phyloP scores from a whole-genome alignment of 2,888 invertebrate genomes.

The Amblyteles armatorius region DNA sequence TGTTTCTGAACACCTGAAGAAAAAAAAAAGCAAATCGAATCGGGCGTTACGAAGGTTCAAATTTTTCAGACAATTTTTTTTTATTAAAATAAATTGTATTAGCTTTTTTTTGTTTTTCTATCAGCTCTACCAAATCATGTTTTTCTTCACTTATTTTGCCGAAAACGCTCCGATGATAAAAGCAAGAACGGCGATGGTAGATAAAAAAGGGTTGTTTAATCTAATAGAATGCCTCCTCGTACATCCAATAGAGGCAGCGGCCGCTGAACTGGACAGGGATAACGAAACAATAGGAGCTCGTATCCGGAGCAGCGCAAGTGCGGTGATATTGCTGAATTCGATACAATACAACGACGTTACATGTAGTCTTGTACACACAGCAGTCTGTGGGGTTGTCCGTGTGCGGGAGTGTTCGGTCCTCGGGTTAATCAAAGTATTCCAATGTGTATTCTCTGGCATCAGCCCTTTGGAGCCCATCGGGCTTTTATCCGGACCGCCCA shows the following conservation, averaged over 20 bases:
- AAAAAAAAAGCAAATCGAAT: too few species aligned
- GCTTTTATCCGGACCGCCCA: conserved; percentile 75
- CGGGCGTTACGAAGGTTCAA: too few species aligned
- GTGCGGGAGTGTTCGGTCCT: conserved; percentile 37
- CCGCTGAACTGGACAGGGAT: conserved; percentile 18
- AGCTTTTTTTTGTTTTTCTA: too few species aligned
- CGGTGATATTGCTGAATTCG: conserved; percentile 48
- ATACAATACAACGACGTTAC: conserved; percentile 31
- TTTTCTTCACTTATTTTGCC: neutral
- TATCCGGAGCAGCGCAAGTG: conserved; percentile 44
- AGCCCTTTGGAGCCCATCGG: conserved; percentile 70
- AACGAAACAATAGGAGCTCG: conserved; percentile 47
- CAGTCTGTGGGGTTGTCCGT: neutral
- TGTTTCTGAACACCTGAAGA: too few species aligned
- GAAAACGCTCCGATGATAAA: conserved; percentile 2
- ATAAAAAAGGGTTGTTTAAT: conserved; percentile 5
- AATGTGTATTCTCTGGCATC: conserved; percentile 74
- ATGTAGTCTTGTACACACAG: neutral
- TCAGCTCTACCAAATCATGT: too few species aligned
- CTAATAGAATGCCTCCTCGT: neutral
- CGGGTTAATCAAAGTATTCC: conserved; percentile 80
- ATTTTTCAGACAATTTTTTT: too few species aligned
- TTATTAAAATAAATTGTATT: too few species aligned
- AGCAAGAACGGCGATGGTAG: neutral
- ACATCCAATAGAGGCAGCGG: conserved; percentile 5